Percentiles rank a stretch among this genome's conserved stretches.
phyloP scores from a whole-genome alignment of 2,797 vertebrate species.

The Channa striata region DNA sequence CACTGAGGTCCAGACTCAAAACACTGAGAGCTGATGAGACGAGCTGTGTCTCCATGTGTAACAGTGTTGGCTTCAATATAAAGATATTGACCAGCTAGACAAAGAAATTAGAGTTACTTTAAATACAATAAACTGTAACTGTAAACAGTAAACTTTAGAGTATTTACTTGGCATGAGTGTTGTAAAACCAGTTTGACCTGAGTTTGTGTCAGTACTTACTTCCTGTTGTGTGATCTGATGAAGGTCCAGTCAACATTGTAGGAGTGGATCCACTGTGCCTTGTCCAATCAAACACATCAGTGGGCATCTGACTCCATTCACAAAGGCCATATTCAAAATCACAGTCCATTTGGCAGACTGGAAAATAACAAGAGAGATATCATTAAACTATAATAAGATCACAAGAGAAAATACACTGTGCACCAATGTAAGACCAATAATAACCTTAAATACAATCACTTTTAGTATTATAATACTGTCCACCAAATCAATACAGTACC shows the following conservation, averaged over 20 bases:
- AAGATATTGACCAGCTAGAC: slow-evolving; percentile 78
- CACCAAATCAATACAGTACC: too few relatives aligned
- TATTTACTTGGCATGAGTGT: too few relatives aligned
- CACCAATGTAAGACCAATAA: too few relatives aligned
- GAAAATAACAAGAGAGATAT: background rate
- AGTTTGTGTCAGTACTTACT: slow-evolving; percentile 49
- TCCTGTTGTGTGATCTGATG: slow-evolving; percentile 78
- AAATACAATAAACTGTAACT: too few relatives aligned
- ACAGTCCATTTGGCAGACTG: slow-evolving; percentile 73
- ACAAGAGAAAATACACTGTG: background rate
- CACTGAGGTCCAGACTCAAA: slow-evolving; percentile 75
- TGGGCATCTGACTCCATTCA: slow-evolving; percentile 71
- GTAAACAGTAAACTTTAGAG: too few relatives aligned
- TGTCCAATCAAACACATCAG: slow-evolving; percentile 81
- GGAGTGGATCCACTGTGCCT: slow-evolving; percentile 70
- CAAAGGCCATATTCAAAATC: slow-evolving; percentile 76
- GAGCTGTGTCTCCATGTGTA: slow-evolving; percentile 73
- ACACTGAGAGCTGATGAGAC: slow-evolving; percentile 79
- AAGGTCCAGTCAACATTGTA: slow-evolving; percentile 69
- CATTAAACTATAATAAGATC: background rate
- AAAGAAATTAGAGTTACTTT: too few relatives aligned
- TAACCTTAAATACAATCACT: too few relatives aligned
- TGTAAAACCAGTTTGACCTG: too few relatives aligned
- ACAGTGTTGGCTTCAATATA: slow-evolving; percentile 78
- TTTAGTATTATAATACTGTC: too few relatives aligned